Percentiles rank a stretch among this genome's conserved stretches.
Conservation (phyloP, 2,797 vertebrate species). For the Chaunax sp. region DNA sequence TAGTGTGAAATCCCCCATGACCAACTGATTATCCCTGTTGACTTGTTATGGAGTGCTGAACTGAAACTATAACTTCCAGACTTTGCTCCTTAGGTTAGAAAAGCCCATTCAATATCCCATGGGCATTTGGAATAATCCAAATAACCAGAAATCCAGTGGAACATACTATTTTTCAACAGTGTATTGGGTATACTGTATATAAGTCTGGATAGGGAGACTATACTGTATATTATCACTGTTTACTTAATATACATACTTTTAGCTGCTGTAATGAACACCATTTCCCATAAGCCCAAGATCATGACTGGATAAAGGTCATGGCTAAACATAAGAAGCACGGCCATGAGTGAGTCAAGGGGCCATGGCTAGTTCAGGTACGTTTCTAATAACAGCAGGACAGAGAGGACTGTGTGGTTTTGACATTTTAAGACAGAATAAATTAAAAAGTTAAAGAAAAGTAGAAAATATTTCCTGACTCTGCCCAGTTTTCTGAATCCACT, state of each 20-base stretch:
- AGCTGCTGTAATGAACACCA: neutral
- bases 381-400: neutral
- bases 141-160: neutral
- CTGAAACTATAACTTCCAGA: neutral
- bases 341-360: neutral
- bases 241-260: neutral
- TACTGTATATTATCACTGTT: neutral
- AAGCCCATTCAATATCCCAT: neutral
- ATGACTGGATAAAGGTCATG: neutral
- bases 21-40: constrained; percentile 5
- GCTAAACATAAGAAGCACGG: too few species aligned
- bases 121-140: neutral
- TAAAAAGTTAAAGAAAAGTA: too few species aligned
- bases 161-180: neutral
- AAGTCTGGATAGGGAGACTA: too few species aligned
- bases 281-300: neutral
- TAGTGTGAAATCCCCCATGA: constrained; percentile 2
- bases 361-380: neutral
- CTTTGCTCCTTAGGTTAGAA: neutral
- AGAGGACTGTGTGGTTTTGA: neutral
- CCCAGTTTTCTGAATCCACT: too few species aligned
- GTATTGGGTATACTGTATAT: neutral
- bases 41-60: neutral
- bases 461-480: too few species aligned
- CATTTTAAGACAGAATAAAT: neutral